Evolutionary conservation across 2,113 vertebrate species (phyloP).

Genomic region (Dicaeum eximium): DNA sequence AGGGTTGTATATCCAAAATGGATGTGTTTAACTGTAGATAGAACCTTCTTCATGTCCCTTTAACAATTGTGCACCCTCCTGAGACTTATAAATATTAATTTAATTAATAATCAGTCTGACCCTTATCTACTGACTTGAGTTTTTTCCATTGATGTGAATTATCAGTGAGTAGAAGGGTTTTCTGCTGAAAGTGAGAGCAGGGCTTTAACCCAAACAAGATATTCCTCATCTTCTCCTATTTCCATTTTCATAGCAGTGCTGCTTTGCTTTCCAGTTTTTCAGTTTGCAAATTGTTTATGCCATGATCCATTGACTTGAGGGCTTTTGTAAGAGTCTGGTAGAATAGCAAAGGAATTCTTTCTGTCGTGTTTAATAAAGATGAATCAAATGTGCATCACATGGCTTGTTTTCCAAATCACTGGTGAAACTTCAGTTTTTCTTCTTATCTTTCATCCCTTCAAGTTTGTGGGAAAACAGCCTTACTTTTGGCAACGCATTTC

Average conservation of each 20-base stretch:
- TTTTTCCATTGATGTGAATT: not conserved
- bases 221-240: slow-evolving; percentile 10
- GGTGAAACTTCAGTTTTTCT: not conserved
- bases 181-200: not conserved
- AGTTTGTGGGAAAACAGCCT: not conserved
- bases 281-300: slow-evolving; percentile 46
- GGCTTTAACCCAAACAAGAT: slow-evolving; percentile 11
- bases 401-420: not conserved
- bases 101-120: not conserved
- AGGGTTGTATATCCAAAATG: not conserved
- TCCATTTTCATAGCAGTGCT: slow-evolving; percentile 6
- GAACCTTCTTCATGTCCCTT: not conserved
- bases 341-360: not conserved
- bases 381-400: not conserved
- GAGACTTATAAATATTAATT: not conserved
- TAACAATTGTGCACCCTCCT: not conserved
- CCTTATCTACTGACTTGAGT: not conserved
- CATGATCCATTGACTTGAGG: slow-evolving; percentile 6
- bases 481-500: not conserved
- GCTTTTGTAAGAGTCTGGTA: not conserved
- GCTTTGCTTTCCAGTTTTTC: slow-evolving; percentile 25
- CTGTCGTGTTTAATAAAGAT: not conserved
- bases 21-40: not conserved
- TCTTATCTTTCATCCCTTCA: not conserved
- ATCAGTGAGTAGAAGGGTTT: not conserved